phyloP scores from a whole-genome alignment of 92 coral and sea anemone species.

The Micromussa lordhowensis region DNA sequence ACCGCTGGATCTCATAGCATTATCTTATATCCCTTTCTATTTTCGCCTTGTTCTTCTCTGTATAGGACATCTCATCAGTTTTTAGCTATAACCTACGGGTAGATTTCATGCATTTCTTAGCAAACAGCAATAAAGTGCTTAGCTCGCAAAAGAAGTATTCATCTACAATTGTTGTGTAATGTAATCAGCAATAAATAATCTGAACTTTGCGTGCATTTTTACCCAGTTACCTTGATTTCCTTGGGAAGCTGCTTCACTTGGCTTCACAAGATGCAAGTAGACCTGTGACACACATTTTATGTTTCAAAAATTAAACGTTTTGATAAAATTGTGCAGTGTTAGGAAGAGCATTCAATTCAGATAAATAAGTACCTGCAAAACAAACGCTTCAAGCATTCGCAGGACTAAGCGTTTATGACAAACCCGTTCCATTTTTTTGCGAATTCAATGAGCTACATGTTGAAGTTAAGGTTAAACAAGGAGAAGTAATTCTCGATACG shows the following conservation, averaged over 20 bases:
- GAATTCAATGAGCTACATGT: not conserved
- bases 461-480: not conserved
- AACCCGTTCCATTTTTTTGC: not conserved
- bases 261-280: conserved; percentile 10
- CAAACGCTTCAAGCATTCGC: not conserved
- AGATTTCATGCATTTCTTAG: not conserved
- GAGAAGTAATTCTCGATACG: not conserved
- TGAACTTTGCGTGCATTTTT: not conserved
- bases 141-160: not conserved
- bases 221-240: conserved; percentile 9
- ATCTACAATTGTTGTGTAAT: not conserved
- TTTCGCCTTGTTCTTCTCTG: not conserved
- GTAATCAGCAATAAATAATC: not conserved
- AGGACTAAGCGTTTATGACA: not conserved
- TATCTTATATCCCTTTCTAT: not conserved
- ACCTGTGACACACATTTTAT: not conserved
- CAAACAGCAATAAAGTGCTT: not conserved
- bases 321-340: not conserved
- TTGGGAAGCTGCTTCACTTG: not conserved
- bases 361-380: conserved; percentile 31
- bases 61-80: not conserved
- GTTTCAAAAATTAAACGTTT: not conserved
- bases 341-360: not conserved
- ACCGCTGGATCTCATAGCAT: not conserved
- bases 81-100: not conserved